phyloP scores from a whole-genome alignment of 2,888 invertebrate genomes.

The Melanchra persicariae region DNA sequence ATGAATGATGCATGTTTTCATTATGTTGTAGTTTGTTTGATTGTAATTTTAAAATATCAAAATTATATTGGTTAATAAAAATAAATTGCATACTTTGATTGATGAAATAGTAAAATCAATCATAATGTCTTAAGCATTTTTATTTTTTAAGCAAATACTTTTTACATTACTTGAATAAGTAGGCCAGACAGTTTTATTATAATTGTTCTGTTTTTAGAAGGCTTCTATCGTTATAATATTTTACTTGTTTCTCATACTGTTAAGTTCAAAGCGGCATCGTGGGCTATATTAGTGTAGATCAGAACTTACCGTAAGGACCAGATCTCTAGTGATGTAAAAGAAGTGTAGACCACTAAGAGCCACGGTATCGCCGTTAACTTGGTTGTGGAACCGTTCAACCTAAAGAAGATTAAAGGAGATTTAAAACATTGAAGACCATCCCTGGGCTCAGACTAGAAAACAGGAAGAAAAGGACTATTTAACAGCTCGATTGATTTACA shows the following conservation, averaged over 20 bases:
- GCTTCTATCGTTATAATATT: too few species aligned
- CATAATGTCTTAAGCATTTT: too few species aligned
- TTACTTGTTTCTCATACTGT: too few species aligned
- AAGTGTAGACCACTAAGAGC: conserved; percentile 88
- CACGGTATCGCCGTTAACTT: conserved; percentile 89
- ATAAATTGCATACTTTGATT: conserved; percentile 16
- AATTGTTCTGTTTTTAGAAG: too few species aligned
- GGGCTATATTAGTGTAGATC: background rate
- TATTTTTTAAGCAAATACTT: too few species aligned
- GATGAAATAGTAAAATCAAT: background rate
- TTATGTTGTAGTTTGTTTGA: background rate
- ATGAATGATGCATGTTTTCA: background rate
- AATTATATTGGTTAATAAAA: background rate
- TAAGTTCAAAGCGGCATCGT: background rate
- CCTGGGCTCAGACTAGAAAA: background rate
- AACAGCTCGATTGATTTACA: too few species aligned
- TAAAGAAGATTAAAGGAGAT: conserved; percentile 64
- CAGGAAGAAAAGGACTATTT: too few species aligned
- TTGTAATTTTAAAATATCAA: background rate
- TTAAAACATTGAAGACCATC: background rate
- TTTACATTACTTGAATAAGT: too few species aligned
- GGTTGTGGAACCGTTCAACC: conserved; percentile 91
- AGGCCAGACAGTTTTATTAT: too few species aligned
- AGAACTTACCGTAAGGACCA: conserved; percentile 89
- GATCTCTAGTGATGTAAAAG: conserved; percentile 89